Percentiles rank a stretch among this genome's conserved stretches.
Evolutionary conservation across 1,140 invertebrate species (phyloP).

Genomic region (Venturia canescens): DNA sequence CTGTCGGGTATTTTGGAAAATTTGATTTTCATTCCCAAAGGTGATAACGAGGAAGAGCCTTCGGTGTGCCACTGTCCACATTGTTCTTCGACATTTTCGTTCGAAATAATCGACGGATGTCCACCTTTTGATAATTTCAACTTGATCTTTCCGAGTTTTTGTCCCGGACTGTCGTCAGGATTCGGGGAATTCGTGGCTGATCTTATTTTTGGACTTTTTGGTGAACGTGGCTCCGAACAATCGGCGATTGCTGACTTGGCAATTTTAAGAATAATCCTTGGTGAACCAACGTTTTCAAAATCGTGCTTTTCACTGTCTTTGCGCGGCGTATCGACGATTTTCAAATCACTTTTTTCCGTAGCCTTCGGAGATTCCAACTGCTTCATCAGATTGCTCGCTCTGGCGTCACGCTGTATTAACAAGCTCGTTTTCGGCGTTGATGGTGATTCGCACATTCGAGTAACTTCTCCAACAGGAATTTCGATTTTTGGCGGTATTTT

Average conservation of each 20-base stretch:
- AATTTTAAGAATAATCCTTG: constrained; percentile 74
- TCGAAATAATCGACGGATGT: constrained; percentile 74
- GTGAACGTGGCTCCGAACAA: constrained; percentile 72
- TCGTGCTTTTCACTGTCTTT: constrained; percentile 69
- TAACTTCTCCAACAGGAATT: constrained; percentile 64
- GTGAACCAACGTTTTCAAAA: constrained; percentile 72
- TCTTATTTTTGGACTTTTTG: constrained; percentile 75
- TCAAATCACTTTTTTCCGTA: constrained; percentile 51
- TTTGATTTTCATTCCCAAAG: constrained; percentile 74
- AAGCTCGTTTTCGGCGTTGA: constrained; percentile 66
- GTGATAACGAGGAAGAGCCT: constrained; percentile 66
- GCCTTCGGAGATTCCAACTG: constrained; percentile 66
- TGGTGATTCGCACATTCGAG: constrained; percentile 59
- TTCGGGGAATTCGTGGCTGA: constrained; percentile 74
- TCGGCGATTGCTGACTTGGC: constrained; percentile 75
- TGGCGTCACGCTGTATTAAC: constrained; percentile 67
- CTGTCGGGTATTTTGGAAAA: constrained; percentile 68
- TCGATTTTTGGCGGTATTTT: constrained; percentile 73
- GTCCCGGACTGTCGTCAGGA: constrained; percentile 74
- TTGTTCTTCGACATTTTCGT: constrained; percentile 66
- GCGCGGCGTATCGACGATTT: constrained; percentile 62
- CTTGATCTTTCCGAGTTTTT: constrained; percentile 75
- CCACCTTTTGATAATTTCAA: constrained; percentile 73
- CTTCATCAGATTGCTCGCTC: constrained; percentile 56
- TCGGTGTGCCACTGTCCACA: constrained; percentile 68